Conservation (phyloP, 1,140 invertebrate genomes). For the Pygmarrhopalites habei region DNA sequence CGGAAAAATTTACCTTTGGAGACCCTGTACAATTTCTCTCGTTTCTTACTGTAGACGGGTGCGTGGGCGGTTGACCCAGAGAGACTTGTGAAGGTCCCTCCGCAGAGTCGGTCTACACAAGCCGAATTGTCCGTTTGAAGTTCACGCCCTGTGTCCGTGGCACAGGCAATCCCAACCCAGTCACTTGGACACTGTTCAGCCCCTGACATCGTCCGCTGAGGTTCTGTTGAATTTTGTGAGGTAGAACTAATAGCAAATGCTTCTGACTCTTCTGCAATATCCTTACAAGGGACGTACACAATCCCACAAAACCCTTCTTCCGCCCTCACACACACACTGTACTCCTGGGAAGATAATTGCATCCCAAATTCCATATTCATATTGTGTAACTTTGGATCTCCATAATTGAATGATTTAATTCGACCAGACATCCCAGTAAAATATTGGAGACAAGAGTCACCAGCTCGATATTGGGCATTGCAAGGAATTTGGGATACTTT, state of each 20-base stretch:
- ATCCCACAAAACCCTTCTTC: conserved; percentile 40
- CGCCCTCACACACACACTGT: conserved; percentile 39
- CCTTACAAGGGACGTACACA: conserved; percentile 38
- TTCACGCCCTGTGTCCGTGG: conserved; percentile 53
- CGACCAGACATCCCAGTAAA: conserved; percentile 39
- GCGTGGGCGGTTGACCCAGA: conserved; percentile 49
- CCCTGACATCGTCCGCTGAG: conserved; percentile 33
- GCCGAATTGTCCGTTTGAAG: conserved; percentile 45
- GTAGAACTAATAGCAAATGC: conserved; percentile 36
- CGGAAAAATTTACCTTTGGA: too few species aligned
- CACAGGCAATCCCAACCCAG: conserved; percentile 69
- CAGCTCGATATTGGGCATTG: conserved; percentile 52
- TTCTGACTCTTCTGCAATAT: conserved; percentile 28
- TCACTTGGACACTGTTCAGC: conserved; percentile 54
- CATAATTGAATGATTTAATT: conserved; percentile 42
- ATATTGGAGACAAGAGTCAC: conserved; percentile 51
- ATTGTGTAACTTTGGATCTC: conserved; percentile 39
- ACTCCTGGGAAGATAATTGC: conserved; percentile 40
- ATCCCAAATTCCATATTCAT: conserved; percentile 27
- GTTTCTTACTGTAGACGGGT: conserved; percentile 58
- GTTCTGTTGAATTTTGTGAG: conserved; percentile 25
- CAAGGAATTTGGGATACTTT: conserved; percentile 50
- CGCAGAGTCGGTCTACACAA: conserved; percentile 66
- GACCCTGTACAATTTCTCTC: not conserved
- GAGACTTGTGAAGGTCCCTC: conserved; percentile 60